These are phyloP conservation scores for Ia io DNA, from an alignment of 2,113 vertebrate species.

Conservation along the genomic window DNA sequence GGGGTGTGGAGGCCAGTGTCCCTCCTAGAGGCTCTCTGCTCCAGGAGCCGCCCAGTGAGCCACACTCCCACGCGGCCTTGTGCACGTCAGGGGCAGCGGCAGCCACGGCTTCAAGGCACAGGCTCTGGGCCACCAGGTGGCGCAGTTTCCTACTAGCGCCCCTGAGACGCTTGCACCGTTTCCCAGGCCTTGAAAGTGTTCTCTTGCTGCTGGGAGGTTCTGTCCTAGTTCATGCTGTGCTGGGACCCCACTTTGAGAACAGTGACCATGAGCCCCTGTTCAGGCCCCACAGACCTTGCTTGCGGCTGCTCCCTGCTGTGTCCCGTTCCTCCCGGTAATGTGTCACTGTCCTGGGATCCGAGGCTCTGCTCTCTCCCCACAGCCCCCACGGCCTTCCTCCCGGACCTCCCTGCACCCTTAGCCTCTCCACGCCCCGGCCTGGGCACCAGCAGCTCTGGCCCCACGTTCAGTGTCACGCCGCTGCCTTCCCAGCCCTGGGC, in stretches of 20 bases:
- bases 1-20: fast-evolving
- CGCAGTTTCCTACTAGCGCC: neutral
- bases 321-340: fast-evolving
- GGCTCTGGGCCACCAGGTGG: fast-evolving
- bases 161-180: fast-evolving
- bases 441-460: neutral
- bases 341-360: neutral
- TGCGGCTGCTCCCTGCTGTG: fast-evolving
- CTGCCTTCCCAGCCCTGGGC: neutral
- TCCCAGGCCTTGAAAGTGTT: neutral
- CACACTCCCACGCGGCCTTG: fast-evolving
- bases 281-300: neutral
- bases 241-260: neutral
- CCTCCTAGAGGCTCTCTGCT: fast-evolving
- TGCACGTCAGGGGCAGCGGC: no score
- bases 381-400: neutral
- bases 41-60: neutral
- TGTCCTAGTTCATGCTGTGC: no score
- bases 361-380: neutral
- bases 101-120: neutral
- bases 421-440: neutral
- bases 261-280: fast-evolving
- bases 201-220: neutral
- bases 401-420: neutral
- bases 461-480: neutral